A percentile compares a stretch with the other conserved stretches of the same genome.
These are phyloP conservation scores for Spinus olivaceus DNA, from an alignment of 2,797 vertebrate genomes.

Conservation along the genomic window DNA sequence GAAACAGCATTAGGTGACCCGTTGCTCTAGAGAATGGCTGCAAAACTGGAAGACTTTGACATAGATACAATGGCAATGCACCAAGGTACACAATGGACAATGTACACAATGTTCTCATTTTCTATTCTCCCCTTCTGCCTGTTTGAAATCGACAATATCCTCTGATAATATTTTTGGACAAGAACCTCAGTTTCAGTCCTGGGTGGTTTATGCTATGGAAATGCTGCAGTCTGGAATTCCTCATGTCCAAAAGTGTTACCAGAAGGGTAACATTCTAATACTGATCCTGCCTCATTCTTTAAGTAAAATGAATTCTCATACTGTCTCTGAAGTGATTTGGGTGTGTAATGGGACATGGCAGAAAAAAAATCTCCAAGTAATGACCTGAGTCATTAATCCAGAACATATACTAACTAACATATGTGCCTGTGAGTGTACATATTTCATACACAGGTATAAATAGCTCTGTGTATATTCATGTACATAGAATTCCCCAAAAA, in stretches of 20 bases:
- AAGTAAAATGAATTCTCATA: background rate
- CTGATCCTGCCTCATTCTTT: background rate
- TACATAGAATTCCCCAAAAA: background rate
- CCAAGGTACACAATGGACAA: background rate
- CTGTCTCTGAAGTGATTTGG: background rate
- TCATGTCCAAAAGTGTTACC: background rate
- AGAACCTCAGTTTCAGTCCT: background rate
- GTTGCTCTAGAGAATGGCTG: background rate
- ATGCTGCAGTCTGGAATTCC: background rate
- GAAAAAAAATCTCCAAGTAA: background rate
- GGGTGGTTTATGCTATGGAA: background rate
- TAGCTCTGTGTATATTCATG: background rate
- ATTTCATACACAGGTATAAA: background rate
- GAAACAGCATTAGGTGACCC: background rate
- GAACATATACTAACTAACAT: background rate
- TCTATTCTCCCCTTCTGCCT: background rate
- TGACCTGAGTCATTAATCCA: background rate
- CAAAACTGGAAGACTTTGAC: background rate
- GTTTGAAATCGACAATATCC: background rate
- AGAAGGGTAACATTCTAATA: background rate
- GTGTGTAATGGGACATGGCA: background rate
- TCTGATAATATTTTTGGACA: background rate
- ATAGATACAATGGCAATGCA: background rate
- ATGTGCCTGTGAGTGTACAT: background rate
- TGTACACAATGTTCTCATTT: conserved; percentile 17